These are phyloP conservation scores for Neuroterus valhalla DNA, from an alignment of 1,140 invertebrate species.

Conservation along the genomic window DNA sequence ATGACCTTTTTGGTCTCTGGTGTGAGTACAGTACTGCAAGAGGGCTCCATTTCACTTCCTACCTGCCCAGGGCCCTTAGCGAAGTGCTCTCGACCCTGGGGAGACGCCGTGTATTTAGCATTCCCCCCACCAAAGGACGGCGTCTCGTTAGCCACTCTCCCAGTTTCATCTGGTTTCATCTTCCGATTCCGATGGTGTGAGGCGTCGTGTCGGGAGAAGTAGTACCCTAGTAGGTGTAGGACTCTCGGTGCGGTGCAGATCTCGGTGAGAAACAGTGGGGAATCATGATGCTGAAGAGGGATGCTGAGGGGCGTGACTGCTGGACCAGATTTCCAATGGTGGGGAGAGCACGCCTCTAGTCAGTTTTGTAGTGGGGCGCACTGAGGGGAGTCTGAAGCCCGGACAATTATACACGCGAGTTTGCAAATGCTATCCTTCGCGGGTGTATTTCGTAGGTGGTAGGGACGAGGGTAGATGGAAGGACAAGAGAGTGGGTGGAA, in stretches of 20 bases:
- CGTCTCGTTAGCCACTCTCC: conserved; percentile 66
- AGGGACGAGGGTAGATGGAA: conserved; percentile 42
- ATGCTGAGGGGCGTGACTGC: conserved; percentile 63
- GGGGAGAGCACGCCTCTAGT: conserved; percentile 53
- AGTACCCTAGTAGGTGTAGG: conserved; percentile 45
- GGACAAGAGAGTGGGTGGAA: conserved; percentile 42
- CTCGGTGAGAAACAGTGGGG: conserved; percentile 42
- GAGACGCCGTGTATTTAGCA: conserved; percentile 66
- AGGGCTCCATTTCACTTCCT: neutral
- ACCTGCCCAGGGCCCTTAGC: neutral
- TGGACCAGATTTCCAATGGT: conserved; percentile 50
- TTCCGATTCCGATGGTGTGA: conserved; percentile 48
- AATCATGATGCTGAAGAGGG: conserved; percentile 44
- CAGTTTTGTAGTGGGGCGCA: conserved; percentile 23
- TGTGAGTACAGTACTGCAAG: no score
- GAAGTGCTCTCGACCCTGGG: conserved; percentile 13
- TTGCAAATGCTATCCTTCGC: conserved; percentile 65
- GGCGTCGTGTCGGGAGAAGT: conserved; percentile 42
- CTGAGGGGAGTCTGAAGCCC: conserved; percentile 47
- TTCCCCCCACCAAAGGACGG: conserved; percentile 57
- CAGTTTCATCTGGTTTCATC: conserved; percentile 43
- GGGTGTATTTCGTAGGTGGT: conserved; percentile 48
- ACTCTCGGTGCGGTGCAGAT: conserved; percentile 45
- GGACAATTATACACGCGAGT: conserved; percentile 69
- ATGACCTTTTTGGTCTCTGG: no score